phyloP scores from a whole-genome alignment of 2,797 vertebrate genomes.

The Sebastolobus altivelis region DNA sequence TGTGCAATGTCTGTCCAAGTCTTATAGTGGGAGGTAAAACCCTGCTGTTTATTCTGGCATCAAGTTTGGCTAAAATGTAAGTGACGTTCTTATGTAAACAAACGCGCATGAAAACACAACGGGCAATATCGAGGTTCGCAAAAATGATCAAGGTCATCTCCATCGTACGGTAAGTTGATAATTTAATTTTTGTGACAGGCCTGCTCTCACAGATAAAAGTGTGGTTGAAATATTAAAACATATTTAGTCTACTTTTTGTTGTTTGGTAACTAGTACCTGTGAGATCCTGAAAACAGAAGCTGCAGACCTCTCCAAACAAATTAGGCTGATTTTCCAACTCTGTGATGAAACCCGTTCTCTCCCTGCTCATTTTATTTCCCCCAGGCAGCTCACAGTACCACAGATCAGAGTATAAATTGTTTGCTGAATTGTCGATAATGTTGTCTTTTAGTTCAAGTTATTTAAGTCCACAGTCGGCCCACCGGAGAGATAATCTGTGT shows the following conservation, averaged over 20 bases:
- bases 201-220: background rate
- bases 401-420: conserved; percentile 1
- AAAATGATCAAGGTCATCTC: background rate
- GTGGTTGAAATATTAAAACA: background rate
- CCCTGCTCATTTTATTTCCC: conserved; percentile 7
- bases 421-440: background rate
- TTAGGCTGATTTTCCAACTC: background rate
- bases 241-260: background rate
- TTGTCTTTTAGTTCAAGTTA: conserved; percentile 3
- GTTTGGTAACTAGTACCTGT: background rate
- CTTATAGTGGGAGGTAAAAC: background rate
- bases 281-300: background rate
- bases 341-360: conserved; percentile 7
- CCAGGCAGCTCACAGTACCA: background rate
- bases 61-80: no score
- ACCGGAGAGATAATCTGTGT: background rate
- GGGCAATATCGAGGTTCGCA: no score
- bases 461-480: background rate
- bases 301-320: background rate
- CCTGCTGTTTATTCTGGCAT: no score
- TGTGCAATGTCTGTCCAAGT: background rate
- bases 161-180: background rate
- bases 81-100: no score
- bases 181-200: background rate
- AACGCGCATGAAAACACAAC: no score